Conservation (phyloP, 2,113 vertebrate genomes). For the Athene noctua region DNA sequence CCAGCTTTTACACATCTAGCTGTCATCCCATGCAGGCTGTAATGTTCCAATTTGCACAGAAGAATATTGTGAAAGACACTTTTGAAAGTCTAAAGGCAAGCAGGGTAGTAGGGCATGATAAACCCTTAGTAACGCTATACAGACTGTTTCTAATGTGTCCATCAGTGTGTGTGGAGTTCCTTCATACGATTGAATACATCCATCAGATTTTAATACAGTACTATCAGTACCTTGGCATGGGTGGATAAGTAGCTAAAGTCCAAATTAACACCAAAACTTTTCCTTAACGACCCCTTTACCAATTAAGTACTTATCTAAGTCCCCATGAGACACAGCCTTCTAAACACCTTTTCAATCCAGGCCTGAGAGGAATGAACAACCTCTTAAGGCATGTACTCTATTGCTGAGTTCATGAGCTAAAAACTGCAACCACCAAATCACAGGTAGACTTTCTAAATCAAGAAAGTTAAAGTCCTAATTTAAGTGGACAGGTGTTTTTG, state of each 20-base stretch:
- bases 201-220: background rate
- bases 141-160: background rate
- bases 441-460: background rate
- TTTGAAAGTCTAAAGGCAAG: background rate
- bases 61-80: background rate
- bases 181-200: background rate
- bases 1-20: background rate
- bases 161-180: background rate
- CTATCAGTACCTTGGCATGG: background rate
- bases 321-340: background rate
- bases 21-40: no score
- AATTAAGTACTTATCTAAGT: background rate
- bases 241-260: background rate
- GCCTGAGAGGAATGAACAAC: background rate
- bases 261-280: background rate
- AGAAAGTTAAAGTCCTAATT: background rate
- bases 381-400: background rate
- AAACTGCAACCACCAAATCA: background rate
- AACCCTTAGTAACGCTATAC: background rate
- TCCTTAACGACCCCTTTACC: background rate
- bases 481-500: background rate
- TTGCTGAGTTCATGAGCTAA: background rate
- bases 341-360: background rate
- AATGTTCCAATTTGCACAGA: background rate
- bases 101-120: background rate